Base-by-base conservation (phyloP, 2,113 vertebrate genomes). In the Pimephales promelas region DNA sequence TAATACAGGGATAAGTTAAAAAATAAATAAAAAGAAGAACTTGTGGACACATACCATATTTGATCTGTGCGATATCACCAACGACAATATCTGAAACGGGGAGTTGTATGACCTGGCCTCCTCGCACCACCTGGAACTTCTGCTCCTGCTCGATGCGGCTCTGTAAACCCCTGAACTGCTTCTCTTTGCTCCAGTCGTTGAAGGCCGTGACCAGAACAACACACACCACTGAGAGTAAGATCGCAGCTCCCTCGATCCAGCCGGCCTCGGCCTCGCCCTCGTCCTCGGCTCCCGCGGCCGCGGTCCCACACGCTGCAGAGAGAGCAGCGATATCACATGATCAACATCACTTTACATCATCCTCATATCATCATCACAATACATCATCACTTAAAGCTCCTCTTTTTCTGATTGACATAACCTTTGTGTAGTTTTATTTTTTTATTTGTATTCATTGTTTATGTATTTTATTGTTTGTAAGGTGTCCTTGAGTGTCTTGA, bases 131-230 rank as follows among this genome's bases (percentile, higher is more conserved):
- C 14, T 98, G 96, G 85, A 99, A 99, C 86, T 98, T 99, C 94
- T 99, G 98, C 87, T 99, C 98, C 94, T 99, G 98, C 90, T 99
- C 98, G n/a, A 99, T 99, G 86, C 98, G 97, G 88, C 95, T 99
- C 91, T 99, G 98, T 59, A 99, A 94, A 36, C 98, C 98, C 24
- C 98, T 94, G 85, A 99, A 99, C 93, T 99, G 98, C 85, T 99
- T 99, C 93, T 99, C 98, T 88, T 99, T 99, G 90, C 97, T 99
- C 98, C 98, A 99, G 92, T 99, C 98, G 40, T 99, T 99, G 92
- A 99, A 99, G 89, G 98, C 98, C 0, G 98, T 99, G 90, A 99
- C 98, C 24, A 99, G 92, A 34, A 99, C 98, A 40, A 99, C 98
- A 5, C 98, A 99, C 89, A 97, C 96, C 90, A 99, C 98, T 0